Base-by-base conservation (phyloP, 1,140 invertebrate genomes). In the Bombus confusus region DNA sequence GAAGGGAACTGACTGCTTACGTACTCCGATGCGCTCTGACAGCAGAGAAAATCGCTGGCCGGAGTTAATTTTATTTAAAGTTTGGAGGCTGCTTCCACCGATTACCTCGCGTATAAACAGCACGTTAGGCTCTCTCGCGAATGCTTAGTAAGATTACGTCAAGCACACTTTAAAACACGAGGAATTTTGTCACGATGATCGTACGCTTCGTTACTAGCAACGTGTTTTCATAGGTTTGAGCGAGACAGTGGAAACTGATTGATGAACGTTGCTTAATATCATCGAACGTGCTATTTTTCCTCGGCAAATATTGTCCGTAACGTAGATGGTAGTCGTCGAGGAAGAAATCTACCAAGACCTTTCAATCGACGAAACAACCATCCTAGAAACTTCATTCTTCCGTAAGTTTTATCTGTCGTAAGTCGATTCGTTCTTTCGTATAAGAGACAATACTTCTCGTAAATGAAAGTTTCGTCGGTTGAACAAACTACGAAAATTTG, bases 1-100 rank as follows among this genome's bases (percentile, higher is more conserved):
- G 15, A 73, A 47, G 72, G n/a, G n/a, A 73, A 73, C 28, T 41
- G n/a, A 18, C 39, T 73, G 59, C 28, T n/a, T n/a, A 62, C 28
- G 10, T 43, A 31, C n/a, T 15, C 3, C 15, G 8, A 43, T 4
- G 15, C 72, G 15, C 6, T n/a, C 15, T 31, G 28, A 22, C 39
- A 22, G 3, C 72, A 28, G 3, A 28, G 39, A 72, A 72, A 72
- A 72, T 72, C 39, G 28, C 71, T 72, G 34, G 71, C 39, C 28
- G 25, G 28, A 72, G 39, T 72, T 41, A 41, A 41, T n/a, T 72
- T 72, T 73, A 47, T 47, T 73, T n/a, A 73, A 41, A 73, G 41
- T 73, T 72, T 41, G 22, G 2, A 47, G 41, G n/a, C 71, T 72
- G 39, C 28, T 72, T 72, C 71, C 71, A 41, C 37, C 39, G 25